Evolutionary conservation across 1,140 invertebrate species (phyloP).

Genomic region (Asobara japonica): DNA sequence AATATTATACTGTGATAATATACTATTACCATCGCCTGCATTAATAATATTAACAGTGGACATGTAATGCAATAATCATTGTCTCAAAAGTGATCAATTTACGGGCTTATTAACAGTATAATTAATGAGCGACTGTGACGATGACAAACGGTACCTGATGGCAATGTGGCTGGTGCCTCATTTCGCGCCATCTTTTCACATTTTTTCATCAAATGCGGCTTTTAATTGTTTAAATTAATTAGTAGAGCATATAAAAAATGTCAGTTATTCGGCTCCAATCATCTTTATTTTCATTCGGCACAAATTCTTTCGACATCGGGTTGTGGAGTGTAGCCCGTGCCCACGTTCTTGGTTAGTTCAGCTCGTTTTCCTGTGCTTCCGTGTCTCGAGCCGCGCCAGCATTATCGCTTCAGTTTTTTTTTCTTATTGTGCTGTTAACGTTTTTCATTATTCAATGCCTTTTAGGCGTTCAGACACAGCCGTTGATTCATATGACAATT

Average conservation of each 20-base stretch:
- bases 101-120: neutral
- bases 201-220: constrained; percentile 29
- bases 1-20: constrained; percentile 54
- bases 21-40: constrained; percentile 40
- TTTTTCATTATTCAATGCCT: constrained; percentile 9
- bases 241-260: neutral
- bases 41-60: constrained; percentile 44
- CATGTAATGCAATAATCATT: constrained; percentile 45
- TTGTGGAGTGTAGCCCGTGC: neutral
- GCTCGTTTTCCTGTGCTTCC: neutral
- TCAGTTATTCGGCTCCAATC: neutral
- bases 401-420: constrained; percentile 17
- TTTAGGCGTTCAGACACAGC: constrained; percentile 2
- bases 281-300: no score
- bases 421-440: neutral
- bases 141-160: constrained; percentile 49
- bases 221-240: constrained; percentile 13
- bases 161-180: constrained; percentile 53
- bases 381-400: constrained; percentile 16
- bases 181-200: constrained; percentile 52
- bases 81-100: constrained; percentile 29
- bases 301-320: neutral
- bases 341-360: constrained; percentile 28
- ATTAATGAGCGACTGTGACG: constrained; percentile 23
- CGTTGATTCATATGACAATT: neutral